Base-by-base conservation (phyloP, 1,140 invertebrate genomes). In the Himalopsyche phryganea region DNA sequence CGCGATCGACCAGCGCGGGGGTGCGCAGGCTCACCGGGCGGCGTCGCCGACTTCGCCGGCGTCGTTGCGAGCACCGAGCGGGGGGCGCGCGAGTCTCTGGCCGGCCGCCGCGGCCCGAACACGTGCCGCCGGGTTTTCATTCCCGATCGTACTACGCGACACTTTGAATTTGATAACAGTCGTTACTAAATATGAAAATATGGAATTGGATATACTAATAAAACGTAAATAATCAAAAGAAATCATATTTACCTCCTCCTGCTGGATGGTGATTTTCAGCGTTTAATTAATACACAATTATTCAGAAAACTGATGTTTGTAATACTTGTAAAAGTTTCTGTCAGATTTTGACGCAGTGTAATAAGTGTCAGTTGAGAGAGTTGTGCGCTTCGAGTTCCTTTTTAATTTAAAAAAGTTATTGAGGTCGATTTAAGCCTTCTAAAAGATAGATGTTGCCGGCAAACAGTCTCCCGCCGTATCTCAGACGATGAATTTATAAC, bases 61-160 rank as follows among this genome's bases (percentile, higher is more conserved):
- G 23, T 28, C 23, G 23, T 28, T 20, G 15, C 18, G 20, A 28
- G 44, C 41, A 66, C 66, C 20, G 50, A n/a, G 1, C 45, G 32
- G 15, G 11, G 13, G 19, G 66, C 65, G 65, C 48, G 60, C 66
- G 67, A 71, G 68, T 69, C 61, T 67, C 66, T 66, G 61, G 65
- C 45, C 63, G 60, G 17, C 44, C 35, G 66, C 52, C 65, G 66
- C 65, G 66, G 64, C 47, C 58, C 49, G 52, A 55, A 66, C 71
- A 71, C 71, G 72, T 72, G 71, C 73, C 74, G 74, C 71, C 69
- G 68, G 65, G 67, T 65, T 69, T n/a, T 65, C 65, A 65, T 55
- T 67, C 71, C 74, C 70, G 5, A 15, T 5, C 10, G 14, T 15
- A 11, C 9, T 17, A 45, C 42, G 14, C 42, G 42, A 17, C 42